Evolutionary conservation across 2,797 vertebrate species (phyloP), one percentile per base, ranked within the genome.

Genomic region (Gila robusta): DNA sequence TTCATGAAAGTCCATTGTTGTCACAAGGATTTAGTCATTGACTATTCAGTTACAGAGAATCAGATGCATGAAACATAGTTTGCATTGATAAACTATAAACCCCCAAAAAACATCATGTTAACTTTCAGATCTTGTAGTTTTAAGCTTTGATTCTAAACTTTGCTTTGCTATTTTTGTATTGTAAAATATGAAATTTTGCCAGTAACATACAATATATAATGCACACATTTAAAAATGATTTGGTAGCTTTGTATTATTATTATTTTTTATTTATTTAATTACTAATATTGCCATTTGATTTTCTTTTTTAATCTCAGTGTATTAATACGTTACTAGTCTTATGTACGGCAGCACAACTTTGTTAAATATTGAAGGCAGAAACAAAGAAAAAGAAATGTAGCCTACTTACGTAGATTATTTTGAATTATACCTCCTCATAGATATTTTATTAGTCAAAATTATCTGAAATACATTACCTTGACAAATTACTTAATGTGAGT

Each of bases 1-100:
- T 74, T 64, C 28, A 62, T 74, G 2, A 47, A 73, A 81, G 37
- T 76, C 41, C 12, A 66, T 32, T 32, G 70, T 62, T 62, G 70
- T 44, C 3, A 35, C 56, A 76, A 83, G 28, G 21, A 76, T 76
- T 76, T 21, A 19, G 56, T 83, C 44, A 47, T 2, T 44, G 69
- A 81, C 2, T 26, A 44, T 47, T 49, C 37, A 81, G 19, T 54
- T 39, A 41, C n/a, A 82, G 54, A 73, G 19, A 82, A 73, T 35
- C 54, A 37, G 72, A 83, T 37, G 41, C 41, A 49, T 17, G 39
- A 32, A 64, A 19, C 17, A 32, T 23, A 44, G 44, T 44, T 64
- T 17, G 19, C 19, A n/a, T 26, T 47, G 6, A 82, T 10, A 44
- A 28, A 66, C 1, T 32, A 3, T 79, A 79, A 44, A 23, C 67